Conservation (phyloP, 2,888 invertebrate genomes). For the Phasia obesa region DNA sequence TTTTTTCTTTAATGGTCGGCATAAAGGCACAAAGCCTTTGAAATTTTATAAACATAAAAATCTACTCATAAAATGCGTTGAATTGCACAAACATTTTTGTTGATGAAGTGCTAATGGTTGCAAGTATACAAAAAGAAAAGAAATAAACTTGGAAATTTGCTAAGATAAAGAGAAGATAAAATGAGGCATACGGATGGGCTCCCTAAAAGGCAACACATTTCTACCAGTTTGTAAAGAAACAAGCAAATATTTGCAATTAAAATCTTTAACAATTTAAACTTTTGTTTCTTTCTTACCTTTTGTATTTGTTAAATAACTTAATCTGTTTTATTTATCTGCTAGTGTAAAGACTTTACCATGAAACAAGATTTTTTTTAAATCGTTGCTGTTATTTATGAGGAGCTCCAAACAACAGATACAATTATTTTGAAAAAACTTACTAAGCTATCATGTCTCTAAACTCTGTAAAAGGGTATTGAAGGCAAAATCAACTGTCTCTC, state of each 20-base stretch:
- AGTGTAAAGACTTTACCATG: not conserved
- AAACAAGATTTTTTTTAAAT: slow-evolving; percentile 36
- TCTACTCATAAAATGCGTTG: slow-evolving; percentile 64
- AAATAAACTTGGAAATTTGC: not conserved
- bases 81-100: slow-evolving; percentile 51
- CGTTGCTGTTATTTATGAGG: slow-evolving; percentile 42
- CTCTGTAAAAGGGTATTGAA: not conserved
- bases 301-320: no score
- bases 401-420: slow-evolving; percentile 19
- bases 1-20: slow-evolving; percentile 41
- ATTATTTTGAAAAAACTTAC: slow-evolving; percentile 2
- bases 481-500: not conserved
- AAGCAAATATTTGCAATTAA: no score
- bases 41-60: slow-evolving; percentile 60
- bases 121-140: not conserved
- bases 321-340: no score
- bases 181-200: not conserved
- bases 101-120: slow-evolving; percentile 61
- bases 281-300: no score
- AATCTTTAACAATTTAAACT: not conserved
- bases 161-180: not conserved
- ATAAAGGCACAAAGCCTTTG: slow-evolving; percentile 48
- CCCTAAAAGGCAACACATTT: not conserved
- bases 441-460: not conserved
- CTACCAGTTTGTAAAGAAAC: no score